Base-by-base conservation (phyloP, 1,140 invertebrate genomes). In the Polyergus mexicanus region DNA sequence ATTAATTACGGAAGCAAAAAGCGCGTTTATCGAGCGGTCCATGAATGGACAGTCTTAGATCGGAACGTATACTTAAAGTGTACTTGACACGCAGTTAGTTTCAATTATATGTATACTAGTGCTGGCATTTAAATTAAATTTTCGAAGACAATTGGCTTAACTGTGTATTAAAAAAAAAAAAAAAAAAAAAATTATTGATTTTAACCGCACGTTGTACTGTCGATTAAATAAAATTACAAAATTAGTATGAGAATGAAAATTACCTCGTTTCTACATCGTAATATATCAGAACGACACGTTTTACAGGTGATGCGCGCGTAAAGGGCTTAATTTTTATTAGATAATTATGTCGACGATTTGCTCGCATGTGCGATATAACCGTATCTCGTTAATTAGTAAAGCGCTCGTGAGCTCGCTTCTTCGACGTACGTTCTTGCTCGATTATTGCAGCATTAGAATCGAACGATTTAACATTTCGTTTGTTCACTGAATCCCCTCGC, bases 1-100 rank as follows among this genome's bases (percentile, higher is more conserved):
- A 86, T 87, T 85, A 87, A 88, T 87, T 88, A 56, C 62, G 8
- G 62, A 56, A 44, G 60, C 86, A 77, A 88, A 38, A 54, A 60
- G 54, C 60, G 69, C 74, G 32, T 62, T 22, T 22, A 47, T 77
- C 60, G 51, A 56, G 16, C 54, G 51, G 28, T 47, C 19, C 62
- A 86, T 25, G 19, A 74, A 63, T 83, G 69, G 47, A 16, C 4
- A 16, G 16, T 51, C 47, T 76, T 77, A 60, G 35, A 44, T 89
- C 56, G 54, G 65, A 69, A 38, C 25, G 22, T 62, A 56, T 22
- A n/a, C 22, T 7, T 28, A 76, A 77, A 77, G 25, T 47, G 19
- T 51, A 51, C 25, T 11, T 65, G 2, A 11, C 16, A 5, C 58
- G 8, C 25, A n/a, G 22, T 63, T 16, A 32, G 0, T 65, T 11